Evolutionary conservation across 1,140 invertebrate genomes (phyloP).

Genomic region (Littorina saxatilis): DNA sequence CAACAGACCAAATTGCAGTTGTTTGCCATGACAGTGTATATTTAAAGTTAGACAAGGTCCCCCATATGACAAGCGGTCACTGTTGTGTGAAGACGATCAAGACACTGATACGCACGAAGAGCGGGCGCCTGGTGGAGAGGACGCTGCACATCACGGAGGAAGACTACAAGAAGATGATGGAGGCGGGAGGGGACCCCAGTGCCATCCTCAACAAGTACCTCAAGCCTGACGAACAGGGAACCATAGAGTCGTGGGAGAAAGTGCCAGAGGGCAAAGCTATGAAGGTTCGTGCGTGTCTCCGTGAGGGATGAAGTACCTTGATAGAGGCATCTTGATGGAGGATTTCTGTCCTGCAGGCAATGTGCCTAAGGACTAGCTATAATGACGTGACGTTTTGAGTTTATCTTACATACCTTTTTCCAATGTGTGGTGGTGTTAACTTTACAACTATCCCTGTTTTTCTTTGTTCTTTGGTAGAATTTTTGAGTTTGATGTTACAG

Average conservation of each 20-base stretch:
- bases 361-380: no score
- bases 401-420: neutral
- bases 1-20: no score
- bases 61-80: no score
- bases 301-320: no score
- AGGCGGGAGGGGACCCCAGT: conserved; percentile 56
- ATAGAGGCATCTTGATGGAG: no score
- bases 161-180: conserved; percentile 68
- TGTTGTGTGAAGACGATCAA: conserved; percentile 62
- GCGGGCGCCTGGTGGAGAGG: conserved; percentile 72
- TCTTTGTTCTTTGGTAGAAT: neutral
- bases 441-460: neutral
- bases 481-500: no score
- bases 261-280: conserved; percentile 49
- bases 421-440: neutral
- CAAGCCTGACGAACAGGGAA: conserved; percentile 48
- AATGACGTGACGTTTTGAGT: no score
- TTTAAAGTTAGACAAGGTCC: no score
- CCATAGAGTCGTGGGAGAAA: conserved; percentile 54
- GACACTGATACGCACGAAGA: conserved; percentile 71
- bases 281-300: conserved; percentile 45
- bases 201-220: conserved; percentile 70
- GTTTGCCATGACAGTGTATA: no score
- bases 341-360: no score
- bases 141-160: conserved; percentile 72